Evolutionary conservation across 2,888 invertebrate species (phyloP).

Genomic region (Heliconius cydno): DNA sequence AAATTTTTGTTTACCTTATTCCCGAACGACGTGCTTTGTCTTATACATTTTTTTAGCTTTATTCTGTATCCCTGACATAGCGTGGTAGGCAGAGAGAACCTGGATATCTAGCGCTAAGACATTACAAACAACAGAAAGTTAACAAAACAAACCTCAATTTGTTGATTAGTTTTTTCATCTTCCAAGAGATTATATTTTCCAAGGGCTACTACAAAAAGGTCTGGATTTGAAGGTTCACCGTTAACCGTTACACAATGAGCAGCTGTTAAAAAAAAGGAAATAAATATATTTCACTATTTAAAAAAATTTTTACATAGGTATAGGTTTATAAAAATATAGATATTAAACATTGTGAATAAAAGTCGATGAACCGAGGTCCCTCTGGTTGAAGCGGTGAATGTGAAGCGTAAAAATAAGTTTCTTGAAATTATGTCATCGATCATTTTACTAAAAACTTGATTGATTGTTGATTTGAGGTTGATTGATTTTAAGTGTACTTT

Average conservation of each 20-base stretch:
- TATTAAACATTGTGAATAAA: too few relatives aligned
- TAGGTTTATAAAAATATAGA: too few relatives aligned
- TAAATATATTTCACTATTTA: not conserved
- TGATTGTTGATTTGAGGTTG: too few relatives aligned
- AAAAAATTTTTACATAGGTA: too few relatives aligned
- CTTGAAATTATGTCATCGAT: too few relatives aligned
- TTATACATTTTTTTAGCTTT: not conserved
- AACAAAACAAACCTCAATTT: not conserved
- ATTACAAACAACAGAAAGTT: not conserved
- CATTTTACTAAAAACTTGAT: too few relatives aligned
- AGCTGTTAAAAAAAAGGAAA: slow-evolving; percentile 25
- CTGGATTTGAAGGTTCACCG: slow-evolving; percentile 13
- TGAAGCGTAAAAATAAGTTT: too few relatives aligned
- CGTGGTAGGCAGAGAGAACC: not conserved
- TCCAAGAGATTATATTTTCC: slow-evolving; percentile 30
- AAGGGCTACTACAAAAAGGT: slow-evolving; percentile 20
- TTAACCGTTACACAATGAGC: slow-evolving; percentile 35
- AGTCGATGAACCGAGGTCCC: too few relatives aligned
- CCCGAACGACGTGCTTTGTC: not conserved
- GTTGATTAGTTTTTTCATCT: slow-evolving; percentile 27
- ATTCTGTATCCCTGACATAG: not conserved
- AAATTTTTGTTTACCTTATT: too few relatives aligned
- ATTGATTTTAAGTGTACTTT: too few relatives aligned
- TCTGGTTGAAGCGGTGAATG: too few relatives aligned
- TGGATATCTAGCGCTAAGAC: too few relatives aligned